Evolutionary conservation across 2,888 invertebrate genomes (phyloP).

Genomic region (Pilophorus perplexus): DNA sequence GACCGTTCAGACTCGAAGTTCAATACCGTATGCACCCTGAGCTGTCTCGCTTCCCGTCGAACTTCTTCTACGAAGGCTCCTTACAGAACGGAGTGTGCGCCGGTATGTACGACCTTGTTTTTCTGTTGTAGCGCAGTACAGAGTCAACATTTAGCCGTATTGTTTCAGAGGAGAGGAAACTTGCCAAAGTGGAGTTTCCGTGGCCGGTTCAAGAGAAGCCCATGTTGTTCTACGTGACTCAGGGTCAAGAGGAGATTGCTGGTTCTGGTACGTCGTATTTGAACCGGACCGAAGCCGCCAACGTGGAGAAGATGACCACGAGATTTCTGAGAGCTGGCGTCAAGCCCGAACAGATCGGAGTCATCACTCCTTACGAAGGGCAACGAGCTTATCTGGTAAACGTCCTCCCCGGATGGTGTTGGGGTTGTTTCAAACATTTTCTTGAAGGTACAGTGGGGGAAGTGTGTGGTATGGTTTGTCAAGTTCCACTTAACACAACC

Average conservation of each 20-base stretch:
- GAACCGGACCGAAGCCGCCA: slow-evolving; percentile 96
- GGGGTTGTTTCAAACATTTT: too few relatives aligned
- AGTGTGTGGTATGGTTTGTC: too few relatives aligned
- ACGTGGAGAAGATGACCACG: slow-evolving; percentile 97
- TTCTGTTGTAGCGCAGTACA: too few relatives aligned
- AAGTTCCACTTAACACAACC: too few relatives aligned
- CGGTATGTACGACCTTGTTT: slow-evolving; percentile 46
- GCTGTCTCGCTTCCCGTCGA: slow-evolving; percentile 94
- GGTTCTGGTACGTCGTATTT: slow-evolving; percentile 98
- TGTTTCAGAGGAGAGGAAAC: slow-evolving; percentile 78
- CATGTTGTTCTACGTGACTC: slow-evolving; percentile 98
- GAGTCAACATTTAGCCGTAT: neutral
- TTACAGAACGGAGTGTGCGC: slow-evolving; percentile 98
- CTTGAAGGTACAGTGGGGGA: too few relatives aligned
- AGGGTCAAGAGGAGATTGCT: slow-evolving; percentile 98
- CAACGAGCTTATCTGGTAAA: slow-evolving; percentile 88
- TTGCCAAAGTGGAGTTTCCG: slow-evolving; percentile 90
- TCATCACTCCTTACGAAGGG: slow-evolving; percentile 98
- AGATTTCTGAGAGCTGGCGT: slow-evolving; percentile 91
- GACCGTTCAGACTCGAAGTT: slow-evolving; percentile 94
- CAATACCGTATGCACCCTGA: slow-evolving; percentile 99
- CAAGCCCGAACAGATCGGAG: slow-evolving; percentile 96
- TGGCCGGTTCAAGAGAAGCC: slow-evolving; percentile 97
- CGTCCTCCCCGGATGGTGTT: slow-evolving; percentile 3
- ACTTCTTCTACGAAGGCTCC: slow-evolving; percentile 98